Evolutionary conservation across 2,797 vertebrate species (phyloP).

Genomic region (Lagodon rhomboides): DNA sequence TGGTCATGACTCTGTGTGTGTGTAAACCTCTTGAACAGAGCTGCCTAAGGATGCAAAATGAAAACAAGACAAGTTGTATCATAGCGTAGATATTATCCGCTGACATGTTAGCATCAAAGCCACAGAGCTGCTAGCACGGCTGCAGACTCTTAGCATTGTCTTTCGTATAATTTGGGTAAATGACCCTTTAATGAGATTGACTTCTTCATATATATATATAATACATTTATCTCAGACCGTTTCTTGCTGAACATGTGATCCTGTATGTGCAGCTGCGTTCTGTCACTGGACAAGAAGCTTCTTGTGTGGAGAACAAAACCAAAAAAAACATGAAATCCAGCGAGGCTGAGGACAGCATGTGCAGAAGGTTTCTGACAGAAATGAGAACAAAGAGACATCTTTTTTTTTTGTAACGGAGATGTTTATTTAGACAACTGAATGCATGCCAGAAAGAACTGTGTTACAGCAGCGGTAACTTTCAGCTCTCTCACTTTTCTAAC

Average conservation of each 20-base stretch:
- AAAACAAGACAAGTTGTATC: no score
- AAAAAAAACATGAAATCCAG: background rate
- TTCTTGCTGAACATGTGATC: background rate
- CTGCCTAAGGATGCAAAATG: no score
- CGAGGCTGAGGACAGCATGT: background rate
- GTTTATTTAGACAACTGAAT: slow-evolving; percentile 90
- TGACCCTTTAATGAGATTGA: no score
- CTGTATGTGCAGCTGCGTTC: background rate
- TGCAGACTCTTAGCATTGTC: no score
- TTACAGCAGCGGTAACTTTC: slow-evolving; percentile 92
- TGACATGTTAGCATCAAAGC: no score
- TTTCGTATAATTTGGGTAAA: no score
- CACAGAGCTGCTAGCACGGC: no score
- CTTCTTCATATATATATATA: background rate
- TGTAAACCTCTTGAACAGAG: no score
- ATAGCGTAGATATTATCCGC: no score
- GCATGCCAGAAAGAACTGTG: slow-evolving; percentile 97
- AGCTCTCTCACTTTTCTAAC: slow-evolving; percentile 89
- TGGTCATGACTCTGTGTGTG: no score
- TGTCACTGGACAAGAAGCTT: background rate
- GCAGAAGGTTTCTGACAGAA: slow-evolving; percentile 23
- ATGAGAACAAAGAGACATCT: slow-evolving; percentile 50
- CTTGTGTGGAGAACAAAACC: background rate
- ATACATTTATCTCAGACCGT: background rate
- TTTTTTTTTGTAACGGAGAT: slow-evolving; percentile 81